Evolutionary conservation across 1,140 invertebrate genomes (phyloP), one percentile per base, ranked within the genome.

Genomic region (Parapsyche elsis): DNA sequence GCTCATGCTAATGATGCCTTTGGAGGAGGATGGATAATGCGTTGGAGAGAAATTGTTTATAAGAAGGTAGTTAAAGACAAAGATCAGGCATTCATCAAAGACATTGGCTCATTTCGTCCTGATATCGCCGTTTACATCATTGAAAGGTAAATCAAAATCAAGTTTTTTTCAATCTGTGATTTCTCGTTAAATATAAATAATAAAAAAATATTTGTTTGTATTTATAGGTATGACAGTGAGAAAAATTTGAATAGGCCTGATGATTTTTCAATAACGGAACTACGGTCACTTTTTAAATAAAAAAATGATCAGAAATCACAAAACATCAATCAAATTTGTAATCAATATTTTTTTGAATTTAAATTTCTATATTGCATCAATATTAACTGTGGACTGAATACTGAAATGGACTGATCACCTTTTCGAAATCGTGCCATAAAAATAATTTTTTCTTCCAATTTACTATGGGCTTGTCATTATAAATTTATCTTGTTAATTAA

Each of bases 1-100:
- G 70, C 87, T 38, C 81, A 85, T 0, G 85, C 85, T 0, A 85
- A 84, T 26, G 81, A 83, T 45, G 70, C 24, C 4, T 14, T 23
- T 23, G 74, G 61, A 10, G 84, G 86, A 2, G 81, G 81, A 12
- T 81, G 80, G 81, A 76, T 81, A 30, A 83, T 82, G 46, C 85
- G 84, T 73, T 89, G 88, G 88, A 86, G 86, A 14, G 87, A 89
- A 80, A 76, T 89, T 45, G 86, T 88, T 0, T 89, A 89, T 82
- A 80, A 88, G n/a, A 84, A 86, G 14, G 86, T 88, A 77, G 85
- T 88, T 0, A 49, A 71, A 71, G 46, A 26, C 1, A 64, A 74
- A 16, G 78, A 83, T 57, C 7, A 14, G 7, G 57, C 10, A 12
- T 83, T 80, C 38, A 57, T 81, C 16, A 79, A 81, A 64, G 82